Evolutionary conservation across 2,888 invertebrate species (phyloP), one percentile per base, ranked within the genome.

Genomic region (Carpatolechia fugitivella): DNA sequence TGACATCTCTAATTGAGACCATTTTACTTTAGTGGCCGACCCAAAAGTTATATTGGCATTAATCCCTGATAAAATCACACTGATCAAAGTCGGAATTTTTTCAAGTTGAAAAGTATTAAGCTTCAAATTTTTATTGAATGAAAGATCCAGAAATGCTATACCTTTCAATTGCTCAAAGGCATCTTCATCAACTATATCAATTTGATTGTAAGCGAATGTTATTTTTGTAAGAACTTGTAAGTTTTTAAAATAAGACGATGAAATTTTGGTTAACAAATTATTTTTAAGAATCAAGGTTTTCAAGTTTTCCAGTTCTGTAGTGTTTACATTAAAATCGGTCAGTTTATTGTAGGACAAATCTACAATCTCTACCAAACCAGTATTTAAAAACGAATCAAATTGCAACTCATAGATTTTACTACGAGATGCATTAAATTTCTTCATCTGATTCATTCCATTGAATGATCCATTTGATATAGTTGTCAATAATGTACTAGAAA

Each of bases 271-370:
- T 1, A 86, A 61, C 18, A 64, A 46, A 66, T 86, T 86, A 52
- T 83, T 76, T 52, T 76, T 74, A 30, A 86, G 58, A 6, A 74
- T 59, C 41, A 86, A 59, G 3, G 52, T 64, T 2, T 60, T 60
- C 3, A 86, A 56, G 13, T 68, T 68, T 6, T 54, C 41, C 41
- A 85, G 59, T 31, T 78, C 71, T 1, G 75, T 74, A 13, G 69
- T 65, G 55, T 85, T 85, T 1, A 86, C 52, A 1, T 58, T 33
- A 53, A 87, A 83, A 5, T 56, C 51, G 50, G 56, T 66, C 0
- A 85, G 55, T 59, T 66, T 58, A 44, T 86, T 86, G 55, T 63
- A 68, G 0, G 85, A 85, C n/a, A 85, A 62, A 60, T 87, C 86
- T 6, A 87, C 60, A 1, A 58, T 66, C 62, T 71, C 69, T 36